A percentile compares a stretch with the other conserved stretches of the same genome.
phyloP scores from a whole-genome alignment of 2,888 invertebrate species.

The Temnothorax unifasciatus region DNA sequence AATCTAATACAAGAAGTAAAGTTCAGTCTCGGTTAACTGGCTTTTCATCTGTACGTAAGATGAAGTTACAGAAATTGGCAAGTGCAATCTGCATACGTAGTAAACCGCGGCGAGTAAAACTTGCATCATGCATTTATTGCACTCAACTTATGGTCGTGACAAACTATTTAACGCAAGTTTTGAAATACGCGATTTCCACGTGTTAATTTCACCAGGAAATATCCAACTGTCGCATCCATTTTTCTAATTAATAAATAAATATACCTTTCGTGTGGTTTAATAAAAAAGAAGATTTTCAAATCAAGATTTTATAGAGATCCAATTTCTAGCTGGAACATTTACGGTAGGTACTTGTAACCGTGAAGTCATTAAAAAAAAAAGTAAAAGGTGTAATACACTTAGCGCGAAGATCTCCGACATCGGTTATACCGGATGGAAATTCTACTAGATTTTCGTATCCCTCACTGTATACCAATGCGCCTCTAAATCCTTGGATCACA shows the following conservation, averaged over 20 bases:
- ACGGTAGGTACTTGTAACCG: background rate
- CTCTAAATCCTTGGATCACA: constrained; percentile 50
- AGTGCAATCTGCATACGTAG: constrained; percentile 55
- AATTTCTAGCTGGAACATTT: background rate
- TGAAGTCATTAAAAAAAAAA: background rate
- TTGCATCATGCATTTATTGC: background rate
- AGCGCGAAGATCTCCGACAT: background rate
- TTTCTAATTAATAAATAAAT: background rate
- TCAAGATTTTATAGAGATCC: background rate
- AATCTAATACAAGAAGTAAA: constrained; percentile 47
- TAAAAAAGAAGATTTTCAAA: background rate
- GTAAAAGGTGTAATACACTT: constrained; percentile 1
- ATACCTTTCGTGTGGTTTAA: background rate
- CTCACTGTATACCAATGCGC: constrained; percentile 8
- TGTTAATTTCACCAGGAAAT: constrained; percentile 8
- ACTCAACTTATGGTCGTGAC: background rate
- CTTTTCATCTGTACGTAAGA: constrained; percentile 45
- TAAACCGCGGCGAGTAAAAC: constrained; percentile 32
- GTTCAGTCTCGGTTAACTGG: constrained; percentile 27
- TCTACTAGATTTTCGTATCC: constrained; percentile 39
- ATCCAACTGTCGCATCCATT: background rate
- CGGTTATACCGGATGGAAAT: constrained; percentile 43
- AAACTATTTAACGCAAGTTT: constrained; percentile 27
- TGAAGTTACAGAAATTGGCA: constrained; percentile 51
- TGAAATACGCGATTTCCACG: background rate